Base-by-base conservation (phyloP, 2,888 invertebrate genomes). In the Plusia festucae region DNA sequence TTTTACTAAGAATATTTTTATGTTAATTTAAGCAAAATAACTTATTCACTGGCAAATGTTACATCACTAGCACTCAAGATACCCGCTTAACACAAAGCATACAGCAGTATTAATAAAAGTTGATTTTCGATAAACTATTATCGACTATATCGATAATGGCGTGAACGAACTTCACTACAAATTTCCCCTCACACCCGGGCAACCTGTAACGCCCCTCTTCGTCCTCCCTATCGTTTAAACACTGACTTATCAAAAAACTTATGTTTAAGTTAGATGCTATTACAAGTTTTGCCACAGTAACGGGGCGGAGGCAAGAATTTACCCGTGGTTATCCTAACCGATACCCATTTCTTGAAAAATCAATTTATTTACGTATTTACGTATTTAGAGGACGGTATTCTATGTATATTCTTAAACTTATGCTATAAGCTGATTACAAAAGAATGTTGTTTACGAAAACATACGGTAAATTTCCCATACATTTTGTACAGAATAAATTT, bases 231-330 rank as follows among this genome's bases (percentile, higher is more conserved):
- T 89, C 93, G 91, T 91, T 94, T 93, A 93, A 94, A 93, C 91
- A 94, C 92, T 92, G 93, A 93, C 93, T 94, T 94, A 93, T 93
- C 94, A 94, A 94, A 94, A 94, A 94, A 94, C 94, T 94, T 94
- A 94, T 91, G 93, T 92, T 93, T 91, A 91, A 92, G 87, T 93
- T 91, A 87, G 87, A 90, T 88, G 85, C 89, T 85, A 89, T 89
- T 90, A 91, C 89, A 93, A 93, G 90, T 91, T 92, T 86, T 74
- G 73, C 88, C 84, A 87, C 87, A 86, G 79, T 85, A 83, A 86
- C 78, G 81, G 67, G 63, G 73, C 68, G 77, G 72, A 61, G 77
- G 55, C 55, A 72, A 60, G 63, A 72, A 77, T 74, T 69, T 68
- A 61, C 70, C 76, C 74, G 78, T 76, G 76, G 80, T 81, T 75